These are phyloP conservation scores for Cryptotis parvus DNA, from an alignment of 2,113 vertebrate species.

Conservation along the genomic window DNA sequence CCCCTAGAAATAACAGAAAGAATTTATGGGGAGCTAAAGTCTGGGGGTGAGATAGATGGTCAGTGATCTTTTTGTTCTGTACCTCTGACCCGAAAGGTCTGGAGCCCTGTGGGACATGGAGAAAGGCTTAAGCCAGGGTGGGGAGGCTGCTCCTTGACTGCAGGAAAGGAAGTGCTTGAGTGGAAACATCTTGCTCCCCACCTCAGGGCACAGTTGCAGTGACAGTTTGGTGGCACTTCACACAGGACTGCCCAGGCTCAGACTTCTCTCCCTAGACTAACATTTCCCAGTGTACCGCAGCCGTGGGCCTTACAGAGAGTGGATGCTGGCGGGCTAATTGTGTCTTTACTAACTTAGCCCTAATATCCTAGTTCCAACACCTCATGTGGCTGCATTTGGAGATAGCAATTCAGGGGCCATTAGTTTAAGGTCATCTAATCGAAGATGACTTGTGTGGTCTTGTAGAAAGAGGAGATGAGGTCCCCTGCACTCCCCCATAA, in stretches of 20 bases:
- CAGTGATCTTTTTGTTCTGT: not conserved
- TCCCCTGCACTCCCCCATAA: not conserved
- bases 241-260: not conserved
- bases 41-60: not conserved
- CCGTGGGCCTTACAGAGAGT: not conserved
- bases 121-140: not conserved
- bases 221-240: not conserved
- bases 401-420: not conserved
- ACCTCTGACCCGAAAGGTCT: not conserved
- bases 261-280: not conserved
- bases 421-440: not conserved
- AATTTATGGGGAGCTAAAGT: not conserved
- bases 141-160: not conserved
- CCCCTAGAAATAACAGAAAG: not conserved
- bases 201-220: not conserved
- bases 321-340: not conserved
- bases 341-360: not conserved
- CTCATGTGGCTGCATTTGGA: not conserved
- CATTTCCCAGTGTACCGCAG: too few relatives aligned
- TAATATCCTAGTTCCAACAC: not conserved
- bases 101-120: not conserved
- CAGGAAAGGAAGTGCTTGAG: not conserved
- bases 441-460: not conserved
- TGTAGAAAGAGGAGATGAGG: not conserved
- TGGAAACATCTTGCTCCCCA: too few relatives aligned